Conservation (phyloP, 2,888 invertebrate genomes). For the Metallyticus violacea region DNA sequence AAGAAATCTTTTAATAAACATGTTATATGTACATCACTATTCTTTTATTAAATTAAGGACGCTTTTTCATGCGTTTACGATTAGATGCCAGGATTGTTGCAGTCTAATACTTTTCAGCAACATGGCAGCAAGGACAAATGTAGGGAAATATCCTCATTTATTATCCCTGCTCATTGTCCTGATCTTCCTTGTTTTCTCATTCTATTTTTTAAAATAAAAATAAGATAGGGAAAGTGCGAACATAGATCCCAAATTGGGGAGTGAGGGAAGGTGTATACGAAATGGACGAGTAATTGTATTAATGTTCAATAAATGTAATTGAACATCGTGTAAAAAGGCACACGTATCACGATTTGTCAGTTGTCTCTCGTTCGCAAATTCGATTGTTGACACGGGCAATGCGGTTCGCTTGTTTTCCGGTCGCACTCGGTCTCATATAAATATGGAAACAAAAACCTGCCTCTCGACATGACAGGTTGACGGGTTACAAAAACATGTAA, state of each 20-base stretch:
- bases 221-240: background rate
- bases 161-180: too few species aligned
- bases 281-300: background rate
- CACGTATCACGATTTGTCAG: background rate
- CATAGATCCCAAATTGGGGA: background rate
- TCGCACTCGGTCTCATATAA: background rate
- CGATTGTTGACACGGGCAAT: background rate
- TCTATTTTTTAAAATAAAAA: background rate
- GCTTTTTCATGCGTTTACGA: too few species aligned
- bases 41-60: too few species aligned
- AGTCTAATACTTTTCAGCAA: too few species aligned
- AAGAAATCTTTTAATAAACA: too few species aligned
- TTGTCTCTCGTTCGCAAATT: background rate
- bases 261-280: background rate
- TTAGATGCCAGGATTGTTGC: too few species aligned
- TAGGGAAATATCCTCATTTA: too few species aligned
- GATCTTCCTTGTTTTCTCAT: too few species aligned
- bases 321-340: background rate
- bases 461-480: background rate
- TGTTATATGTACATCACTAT: too few species aligned
- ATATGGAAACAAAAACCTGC: background rate
- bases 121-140: too few species aligned
- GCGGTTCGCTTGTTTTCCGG: background rate
- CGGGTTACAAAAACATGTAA: background rate
- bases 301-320: background rate